Evolutionary conservation across 2,888 invertebrate species (phyloP).

Genomic region (Drosophila fulvimacula): DNA sequence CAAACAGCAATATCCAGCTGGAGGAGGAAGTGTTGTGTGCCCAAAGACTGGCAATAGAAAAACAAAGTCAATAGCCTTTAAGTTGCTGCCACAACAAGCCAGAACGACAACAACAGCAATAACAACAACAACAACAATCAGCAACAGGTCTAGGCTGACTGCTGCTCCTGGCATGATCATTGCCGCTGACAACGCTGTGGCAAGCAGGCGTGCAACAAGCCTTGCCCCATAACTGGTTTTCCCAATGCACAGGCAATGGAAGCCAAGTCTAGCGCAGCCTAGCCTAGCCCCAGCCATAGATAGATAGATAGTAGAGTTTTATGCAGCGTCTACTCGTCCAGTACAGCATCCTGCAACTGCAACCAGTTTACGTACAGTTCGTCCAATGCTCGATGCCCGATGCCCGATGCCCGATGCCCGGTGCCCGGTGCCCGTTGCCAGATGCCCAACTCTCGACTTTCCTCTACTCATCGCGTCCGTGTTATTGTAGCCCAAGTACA

Average conservation of each 20-base stretch:
- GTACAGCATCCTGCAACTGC: slow-evolving; percentile 58
- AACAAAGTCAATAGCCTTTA: slow-evolving; percentile 74
- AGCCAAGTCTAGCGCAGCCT: slow-evolving; percentile 15
- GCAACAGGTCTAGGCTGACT: slow-evolving; percentile 71
- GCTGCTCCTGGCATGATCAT: slow-evolving; percentile 67
- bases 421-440: slow-evolving; percentile 5
- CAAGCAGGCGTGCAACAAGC: slow-evolving; percentile 63
- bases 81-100: slow-evolving; percentile 49
- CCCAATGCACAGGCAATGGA: slow-evolving; percentile 13
- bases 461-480: slow-evolving; percentile 59
- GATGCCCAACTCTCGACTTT: slow-evolving; percentile 43
- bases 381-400: slow-evolving; percentile 5
- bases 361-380: slow-evolving; percentile 78
- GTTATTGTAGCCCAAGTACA: slow-evolving; percentile 78
- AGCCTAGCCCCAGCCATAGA: slow-evolving; percentile 55
- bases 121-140: slow-evolving; percentile 30
- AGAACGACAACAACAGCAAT: slow-evolving; percentile 22
- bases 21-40: slow-evolving; percentile 70
- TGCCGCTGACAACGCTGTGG: slow-evolving; percentile 56
- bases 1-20: slow-evolving; percentile 47
- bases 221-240: slow-evolving; percentile 75
- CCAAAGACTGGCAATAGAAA: slow-evolving; percentile 70
- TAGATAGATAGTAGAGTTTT: slow-evolving; percentile 69
- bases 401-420: slow-evolving; percentile 1
- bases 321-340: slow-evolving; percentile 35